Evolutionary conservation across 2,113 vertebrate species (phyloP).

Genomic region (Tricholaema leucomelas): DNA sequence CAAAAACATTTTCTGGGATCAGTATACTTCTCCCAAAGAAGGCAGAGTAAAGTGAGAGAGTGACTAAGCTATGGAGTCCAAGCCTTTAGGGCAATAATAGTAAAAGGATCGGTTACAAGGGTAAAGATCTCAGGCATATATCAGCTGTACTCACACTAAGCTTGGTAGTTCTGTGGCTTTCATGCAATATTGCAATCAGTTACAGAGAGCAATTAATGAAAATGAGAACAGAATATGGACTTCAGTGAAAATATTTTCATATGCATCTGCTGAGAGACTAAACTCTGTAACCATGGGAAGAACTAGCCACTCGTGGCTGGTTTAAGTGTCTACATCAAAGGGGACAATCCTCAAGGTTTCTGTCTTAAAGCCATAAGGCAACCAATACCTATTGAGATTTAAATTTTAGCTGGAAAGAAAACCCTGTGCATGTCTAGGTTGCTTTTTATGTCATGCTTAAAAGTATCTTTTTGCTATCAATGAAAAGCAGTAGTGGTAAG

Average conservation of each 20-base stretch:
- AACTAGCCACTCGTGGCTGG: neutral
- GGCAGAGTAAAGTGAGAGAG: neutral
- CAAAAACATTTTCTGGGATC: neutral
- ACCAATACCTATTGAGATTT: neutral
- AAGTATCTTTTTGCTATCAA: neutral
- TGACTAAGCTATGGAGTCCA: neutral
- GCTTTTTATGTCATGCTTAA: neutral
- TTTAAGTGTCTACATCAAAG: neutral
- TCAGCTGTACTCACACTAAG: rapidly evolving
- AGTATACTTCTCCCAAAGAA: neutral
- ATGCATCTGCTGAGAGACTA: neutral
- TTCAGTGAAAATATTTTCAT: neutral
- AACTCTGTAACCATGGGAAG: neutral
- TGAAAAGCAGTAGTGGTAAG: neutral
- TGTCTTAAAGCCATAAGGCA: neutral
- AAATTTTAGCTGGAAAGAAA: neutral
- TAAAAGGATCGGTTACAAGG: neutral
- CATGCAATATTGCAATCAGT: neutral
- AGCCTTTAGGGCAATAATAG: neutral
- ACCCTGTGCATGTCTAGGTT: neutral
- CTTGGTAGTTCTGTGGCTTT: neutral
- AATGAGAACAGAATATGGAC: neutral
- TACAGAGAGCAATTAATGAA: neutral
- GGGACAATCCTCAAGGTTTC: neutral
- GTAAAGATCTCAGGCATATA: neutral